Evolutionary conservation across 2,888 invertebrate genomes (phyloP), one percentile per base, ranked within the genome.

Genomic region (Eupithecia dodoneata): DNA sequence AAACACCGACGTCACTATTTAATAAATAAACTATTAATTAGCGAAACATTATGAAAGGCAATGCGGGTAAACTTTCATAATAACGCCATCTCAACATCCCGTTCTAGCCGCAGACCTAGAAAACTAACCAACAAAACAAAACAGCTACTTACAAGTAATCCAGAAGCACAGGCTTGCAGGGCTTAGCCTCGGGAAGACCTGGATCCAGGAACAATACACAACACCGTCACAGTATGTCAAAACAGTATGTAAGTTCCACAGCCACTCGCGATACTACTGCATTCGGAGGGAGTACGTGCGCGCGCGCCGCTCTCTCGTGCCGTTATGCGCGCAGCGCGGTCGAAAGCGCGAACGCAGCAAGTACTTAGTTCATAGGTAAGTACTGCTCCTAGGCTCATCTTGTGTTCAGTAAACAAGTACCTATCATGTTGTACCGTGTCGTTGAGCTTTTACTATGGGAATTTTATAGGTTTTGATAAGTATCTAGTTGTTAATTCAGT

Each of bases 261-360:
- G 79, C 81, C 85, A 86, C 87, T 84, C 85, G 85, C 87, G 86
- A 82, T 81, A 76, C 78, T 82, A 86, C 86, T 85, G 77, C 85
- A 30, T 30, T 86, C 74, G 79, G 73, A 44, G 45, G 52, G 63
- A 79, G 81, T 78, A 83, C 84, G 83, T 84, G 82, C 92, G 88
- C 90, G 85, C 87, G 87, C 85, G 79, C 84, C 85, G 88, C 84
- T 71, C 81, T 81, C 83, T 88, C 88, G 89, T 85, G 87, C 93
- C 94, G 93, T 93, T 93, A 93, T 93, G 93, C 86, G 80, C 81
- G 52, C 69, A 82, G 85, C 85, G 76, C 87, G 85, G 86, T 88
- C 87, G 91, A 92, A 90, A 92, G 92, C 92, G 85, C 85, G 80
- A 78, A 80, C 83, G 78, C 89, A 92, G 88, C 88, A 63, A 63